Percentiles rank a stretch among this genome's conserved stretches.
Evolutionary conservation across 2,113 vertebrate genomes (phyloP).

Genomic region (Hylia prasina): DNA sequence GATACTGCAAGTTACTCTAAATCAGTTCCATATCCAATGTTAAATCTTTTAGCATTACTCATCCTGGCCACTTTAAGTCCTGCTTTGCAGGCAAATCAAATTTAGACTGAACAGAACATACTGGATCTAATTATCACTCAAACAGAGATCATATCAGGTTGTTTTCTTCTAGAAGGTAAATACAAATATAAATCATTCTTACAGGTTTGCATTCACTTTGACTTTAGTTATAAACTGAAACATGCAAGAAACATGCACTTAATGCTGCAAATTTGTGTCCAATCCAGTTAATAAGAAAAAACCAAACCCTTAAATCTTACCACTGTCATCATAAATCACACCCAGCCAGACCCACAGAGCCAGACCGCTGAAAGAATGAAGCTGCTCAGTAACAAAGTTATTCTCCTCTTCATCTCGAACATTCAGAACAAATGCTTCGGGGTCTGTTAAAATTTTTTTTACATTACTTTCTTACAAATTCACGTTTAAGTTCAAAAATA

Average conservation of each 20-base stretch:
- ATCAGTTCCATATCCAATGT: not conserved
- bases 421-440: slow-evolving; percentile 78
- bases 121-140: not conserved
- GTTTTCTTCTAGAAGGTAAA: not conserved
- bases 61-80: not conserved
- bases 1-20: not conserved
- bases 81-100: slow-evolving; percentile 4
- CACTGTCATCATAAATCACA: slow-evolving; percentile 72
- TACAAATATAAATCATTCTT: not conserved
- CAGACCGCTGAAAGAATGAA: slow-evolving; percentile 77
- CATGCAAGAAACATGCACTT: not conserved
- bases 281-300: not conserved
- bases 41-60: not conserved
- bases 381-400: slow-evolving; percentile 80
- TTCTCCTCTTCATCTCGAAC: slow-evolving; percentile 88
- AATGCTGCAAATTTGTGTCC: not conserved
- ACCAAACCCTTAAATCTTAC: slow-evolving; percentile 65
- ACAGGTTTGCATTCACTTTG: not conserved
- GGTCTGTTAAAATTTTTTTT: slow-evolving; percentile 64
- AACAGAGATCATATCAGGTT: not conserved
- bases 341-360: slow-evolving; percentile 87
- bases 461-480: not conserved
- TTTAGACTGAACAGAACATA: not conserved
- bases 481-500: not conserved
- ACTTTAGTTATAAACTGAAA: not conserved